These are phyloP conservation scores for Globia sparganii DNA, from an alignment of 2,888 invertebrate species.

Conservation along the genomic window DNA sequence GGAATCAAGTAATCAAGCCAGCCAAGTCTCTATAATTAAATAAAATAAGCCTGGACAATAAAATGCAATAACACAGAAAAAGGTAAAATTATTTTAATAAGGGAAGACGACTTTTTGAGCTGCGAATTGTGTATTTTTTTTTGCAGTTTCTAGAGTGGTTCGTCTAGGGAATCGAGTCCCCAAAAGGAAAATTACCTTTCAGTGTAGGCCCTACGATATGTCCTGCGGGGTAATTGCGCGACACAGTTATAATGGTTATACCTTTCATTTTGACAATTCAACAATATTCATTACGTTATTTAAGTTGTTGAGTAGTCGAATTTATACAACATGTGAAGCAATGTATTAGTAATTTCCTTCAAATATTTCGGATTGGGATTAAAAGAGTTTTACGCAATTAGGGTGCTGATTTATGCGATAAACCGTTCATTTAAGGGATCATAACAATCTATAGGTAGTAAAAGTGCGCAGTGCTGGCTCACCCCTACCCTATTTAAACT, in stretches of 20 bases:
- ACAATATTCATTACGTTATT: background rate
- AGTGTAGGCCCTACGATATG: background rate
- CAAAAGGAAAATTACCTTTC: background rate
- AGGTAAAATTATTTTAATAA: background rate
- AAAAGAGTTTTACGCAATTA: background rate
- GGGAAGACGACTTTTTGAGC: constrained; percentile 5
- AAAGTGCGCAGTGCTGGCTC: too few relatives aligned
- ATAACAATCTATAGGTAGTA: too few relatives aligned
- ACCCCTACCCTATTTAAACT: too few relatives aligned
- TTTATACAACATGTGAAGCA: background rate
- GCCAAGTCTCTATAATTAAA: too few relatives aligned
- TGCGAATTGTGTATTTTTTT: background rate
- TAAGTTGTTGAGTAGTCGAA: background rate
- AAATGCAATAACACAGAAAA: too few relatives aligned
- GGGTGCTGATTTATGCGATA: background rate
- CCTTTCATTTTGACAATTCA: background rate
- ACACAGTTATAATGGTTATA: background rate
- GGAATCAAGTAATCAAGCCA: too few relatives aligned
- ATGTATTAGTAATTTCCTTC: background rate
- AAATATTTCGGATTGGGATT: background rate
- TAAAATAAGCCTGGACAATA: too few relatives aligned
- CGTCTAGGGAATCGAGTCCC: background rate
- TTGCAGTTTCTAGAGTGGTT: background rate
- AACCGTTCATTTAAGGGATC: background rate
- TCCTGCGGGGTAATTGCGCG: background rate